These are phyloP conservation scores for Actinernus sp. DNA, from an alignment of 92 coral and sea anemone genomes.

Conservation along the genomic window DNA sequence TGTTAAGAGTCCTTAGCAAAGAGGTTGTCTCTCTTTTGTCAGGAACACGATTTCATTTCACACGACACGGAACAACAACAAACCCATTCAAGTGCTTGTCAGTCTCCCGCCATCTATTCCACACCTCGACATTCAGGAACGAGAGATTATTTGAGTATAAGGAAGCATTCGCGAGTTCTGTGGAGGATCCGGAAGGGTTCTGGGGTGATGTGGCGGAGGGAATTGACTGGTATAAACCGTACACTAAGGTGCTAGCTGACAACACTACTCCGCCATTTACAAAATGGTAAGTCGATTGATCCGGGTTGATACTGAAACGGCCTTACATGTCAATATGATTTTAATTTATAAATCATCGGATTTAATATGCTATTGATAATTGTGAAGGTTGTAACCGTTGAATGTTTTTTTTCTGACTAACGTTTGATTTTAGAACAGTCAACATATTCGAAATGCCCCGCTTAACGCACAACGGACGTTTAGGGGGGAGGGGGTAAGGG, in stretches of 20 bases:
- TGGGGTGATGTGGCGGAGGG: constrained; percentile 84
- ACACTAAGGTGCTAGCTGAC: constrained; percentile 71
- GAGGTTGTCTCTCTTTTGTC: too few species aligned
- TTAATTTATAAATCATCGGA: too few species aligned
- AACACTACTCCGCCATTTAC: constrained; percentile 84
- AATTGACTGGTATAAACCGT: constrained; percentile 93
- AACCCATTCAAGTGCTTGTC: constrained; percentile 2
- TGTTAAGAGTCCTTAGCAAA: too few species aligned
- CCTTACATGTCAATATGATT: too few species aligned
- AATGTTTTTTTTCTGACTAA: too few species aligned
- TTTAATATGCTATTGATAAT: too few species aligned
- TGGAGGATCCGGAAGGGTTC: constrained; percentile 75
- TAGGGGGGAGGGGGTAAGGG: too few species aligned
- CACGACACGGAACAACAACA: neutral
- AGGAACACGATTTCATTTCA: too few species aligned
- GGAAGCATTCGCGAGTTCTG: constrained; percentile 79
- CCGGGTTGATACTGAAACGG: too few species aligned
- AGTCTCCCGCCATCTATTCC: neutral
- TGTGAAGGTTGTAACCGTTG: neutral
- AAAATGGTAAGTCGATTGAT: constrained; percentile 67
- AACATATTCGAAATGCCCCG: too few species aligned
- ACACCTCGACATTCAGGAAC: neutral
- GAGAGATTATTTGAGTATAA: constrained; percentile 47
- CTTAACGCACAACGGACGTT: too few species aligned
- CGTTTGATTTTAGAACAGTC: too few species aligned